Evolutionary conservation across 2,888 invertebrate genomes (phyloP), one percentile per base, ranked within the genome.

Genomic region (Venustoraphidia nigricollis): DNA sequence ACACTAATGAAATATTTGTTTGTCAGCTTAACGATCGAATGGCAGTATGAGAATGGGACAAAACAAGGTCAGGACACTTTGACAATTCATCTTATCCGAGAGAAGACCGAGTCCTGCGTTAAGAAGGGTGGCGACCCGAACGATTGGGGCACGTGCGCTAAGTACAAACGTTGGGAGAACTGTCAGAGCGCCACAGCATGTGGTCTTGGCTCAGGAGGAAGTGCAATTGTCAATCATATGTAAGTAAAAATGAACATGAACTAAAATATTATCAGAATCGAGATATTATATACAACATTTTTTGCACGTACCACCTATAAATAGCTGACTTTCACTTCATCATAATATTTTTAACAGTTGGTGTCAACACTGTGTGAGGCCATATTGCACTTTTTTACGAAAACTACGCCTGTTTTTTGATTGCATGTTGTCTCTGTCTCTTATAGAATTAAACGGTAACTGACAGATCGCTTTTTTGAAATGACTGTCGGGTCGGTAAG

Each of bases 171-270:
- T n/a, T 61, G 60, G 36, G 63, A 66, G 44, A 67, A 71, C 37
- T 79, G 79, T 56, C 62, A 59, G 17, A 65, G 66, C 44, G 65
- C 27, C 27, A 27, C 27, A 6, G 27, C 67, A 47, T 78, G 77
- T 55, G 77, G 75, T 1, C 53, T 74, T 27, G 74, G 70, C 9
- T 73, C 75, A 10, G 72, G 72, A 50, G 68, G 72, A 42, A 51
- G 57, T 11, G 45, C 57, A 9, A 58, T 58, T 48, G 55, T 62
- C 8, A 53, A 51, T n/a, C 52, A 51, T 48, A 54, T 56, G 58
- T 58, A 54, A 52, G 36, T 50, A 49, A 45, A 50, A 41, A 41
- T 2, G n/a, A 17, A 35, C 8, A 27, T 27, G 5, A 27, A 27
- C 27, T n/a, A n/a, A n/a, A n/a, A n/a, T n/a, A n/a, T n/a, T n/a